Base-by-base conservation (phyloP, 2,888 invertebrate genomes). In the Stenolophus ochropezus region DNA sequence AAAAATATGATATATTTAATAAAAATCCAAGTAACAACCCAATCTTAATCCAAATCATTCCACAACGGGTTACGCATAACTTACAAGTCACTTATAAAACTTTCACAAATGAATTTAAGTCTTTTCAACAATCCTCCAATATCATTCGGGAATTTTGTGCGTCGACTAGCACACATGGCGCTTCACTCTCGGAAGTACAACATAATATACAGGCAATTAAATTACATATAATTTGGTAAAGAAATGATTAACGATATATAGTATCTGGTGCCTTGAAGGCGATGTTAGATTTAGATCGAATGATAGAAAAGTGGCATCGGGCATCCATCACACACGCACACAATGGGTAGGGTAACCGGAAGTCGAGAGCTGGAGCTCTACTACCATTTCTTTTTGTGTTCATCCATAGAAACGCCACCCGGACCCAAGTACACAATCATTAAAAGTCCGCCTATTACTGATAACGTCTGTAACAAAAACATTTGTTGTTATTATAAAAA, bases 341-440 rank as follows among this genome's bases (percentile, higher is more conserved):
- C 33, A 21, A 14, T 18, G 33, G 33, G 33, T 42, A 11, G 33
- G 33, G 33, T 42, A 42, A 42, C 11, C 51, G 18, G 18, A 61
- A 61, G 25, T 11, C 23, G 2, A 25, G 4, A 14, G 14, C 51
- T 14, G 14, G 14, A 51, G 14, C 16, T 6, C 82, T 16, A 85
- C 90, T 94, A 98, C 98, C 98, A 99, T 89, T 96, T 96, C 91
- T 99, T 99, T 92, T 99, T 99, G 91, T 99, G 98, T 88, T 99
- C 99, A 90, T 99, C 99, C 97, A 99, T 98, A 83, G 98, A 98
- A 51, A 98, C 98, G 81, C 98, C 98, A 82, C 99, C 99, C 49
- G 99, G 99, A 42, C 99, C 99, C 84, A 99, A 92, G 83, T 97
- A 97, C 8, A 99, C 99, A 85, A 99, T 98, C 95, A 99, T 97